Conservation (phyloP, 2,797 vertebrate species). For the Pipistrellus nathusii region DNA sequence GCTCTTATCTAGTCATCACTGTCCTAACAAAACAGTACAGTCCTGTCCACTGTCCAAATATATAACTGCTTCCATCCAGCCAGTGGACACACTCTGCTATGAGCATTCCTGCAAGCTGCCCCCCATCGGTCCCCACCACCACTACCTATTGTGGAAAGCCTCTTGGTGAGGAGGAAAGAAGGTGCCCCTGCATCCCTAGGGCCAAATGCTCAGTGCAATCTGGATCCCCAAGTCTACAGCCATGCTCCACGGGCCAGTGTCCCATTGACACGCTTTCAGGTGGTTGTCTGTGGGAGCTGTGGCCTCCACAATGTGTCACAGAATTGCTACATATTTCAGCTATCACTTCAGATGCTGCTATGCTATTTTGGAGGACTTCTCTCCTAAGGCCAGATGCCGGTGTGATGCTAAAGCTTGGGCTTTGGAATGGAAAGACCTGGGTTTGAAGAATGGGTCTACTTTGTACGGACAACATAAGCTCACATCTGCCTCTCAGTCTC, state of each 20-base stretch:
- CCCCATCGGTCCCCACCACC: not conserved
- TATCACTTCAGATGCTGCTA: not conserved
- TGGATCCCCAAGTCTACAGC: not conserved
- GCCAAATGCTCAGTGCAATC: not conserved
- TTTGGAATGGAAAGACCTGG: not conserved
- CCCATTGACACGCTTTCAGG: not conserved
- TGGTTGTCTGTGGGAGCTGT: not conserved
- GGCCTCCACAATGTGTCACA: not conserved
- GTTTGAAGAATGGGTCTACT: not conserved
- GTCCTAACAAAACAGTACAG: not conserved
- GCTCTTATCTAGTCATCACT: not conserved
- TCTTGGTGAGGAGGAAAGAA: not conserved
- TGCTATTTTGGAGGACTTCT: not conserved
- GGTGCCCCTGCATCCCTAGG: not conserved
- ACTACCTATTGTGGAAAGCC: not conserved
- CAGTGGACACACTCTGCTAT: not conserved
- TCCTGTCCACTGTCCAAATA: not conserved
- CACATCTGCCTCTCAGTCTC: not conserved
- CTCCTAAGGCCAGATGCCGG: not conserved
- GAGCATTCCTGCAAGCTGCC: not conserved
- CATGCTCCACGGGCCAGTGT: not conserved
- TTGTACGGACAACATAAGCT: not conserved
- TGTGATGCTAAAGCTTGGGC: not conserved
- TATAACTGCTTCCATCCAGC: not conserved
- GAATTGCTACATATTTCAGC: not conserved